Evolutionary conservation across 2,888 invertebrate genomes (phyloP).

Genomic region (Hydropsyche betteni): DNA sequence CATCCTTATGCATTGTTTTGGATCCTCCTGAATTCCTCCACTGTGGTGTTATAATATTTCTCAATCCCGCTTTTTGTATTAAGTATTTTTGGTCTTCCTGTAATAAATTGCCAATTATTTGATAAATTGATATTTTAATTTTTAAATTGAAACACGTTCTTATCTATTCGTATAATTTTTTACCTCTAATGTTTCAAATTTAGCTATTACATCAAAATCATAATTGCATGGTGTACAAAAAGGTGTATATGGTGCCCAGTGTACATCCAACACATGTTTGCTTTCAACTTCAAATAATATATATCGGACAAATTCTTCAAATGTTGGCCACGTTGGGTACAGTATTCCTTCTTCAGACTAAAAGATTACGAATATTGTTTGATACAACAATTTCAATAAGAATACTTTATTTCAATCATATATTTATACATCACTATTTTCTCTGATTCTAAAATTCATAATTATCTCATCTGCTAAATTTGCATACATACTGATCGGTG

Average conservation of each 20-base stretch:
- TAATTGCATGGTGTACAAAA: slow-evolving; percentile 79
- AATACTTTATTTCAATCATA: not conserved
- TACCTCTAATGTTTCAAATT: slow-evolving; percentile 74
- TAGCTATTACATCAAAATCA: slow-evolving; percentile 73
- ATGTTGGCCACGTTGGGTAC: slow-evolving; percentile 69
- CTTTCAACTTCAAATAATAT: slow-evolving; percentile 67
- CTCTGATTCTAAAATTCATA: slow-evolving; percentile 66
- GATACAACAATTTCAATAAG: not conserved
- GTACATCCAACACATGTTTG: slow-evolving; percentile 71
- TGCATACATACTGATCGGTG: slow-evolving; percentile 74
- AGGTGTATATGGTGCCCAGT: slow-evolving; percentile 75
- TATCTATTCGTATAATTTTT: not conserved
- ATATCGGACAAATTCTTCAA: slow-evolving; percentile 76
- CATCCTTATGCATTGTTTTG: slow-evolving; percentile 59
- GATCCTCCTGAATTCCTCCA: slow-evolving; percentile 72
- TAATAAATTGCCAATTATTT: slow-evolving; percentile 29
- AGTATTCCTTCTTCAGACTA: slow-evolving; percentile 55
- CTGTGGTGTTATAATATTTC: slow-evolving; percentile 72
- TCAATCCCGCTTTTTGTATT: slow-evolving; percentile 71
- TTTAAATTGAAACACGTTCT: not conserved
- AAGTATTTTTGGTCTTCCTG: slow-evolving; percentile 75
- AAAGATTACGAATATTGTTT: not conserved
- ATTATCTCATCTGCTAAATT: slow-evolving; percentile 74
- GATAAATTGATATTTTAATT: not conserved
- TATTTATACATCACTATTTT: not conserved